A percentile compares a stretch with the other conserved stretches of the same genome.
These are phyloP conservation scores for Taxidea taxus DNA, from an alignment of 2,113 vertebrate species.

Conservation along the genomic window DNA sequence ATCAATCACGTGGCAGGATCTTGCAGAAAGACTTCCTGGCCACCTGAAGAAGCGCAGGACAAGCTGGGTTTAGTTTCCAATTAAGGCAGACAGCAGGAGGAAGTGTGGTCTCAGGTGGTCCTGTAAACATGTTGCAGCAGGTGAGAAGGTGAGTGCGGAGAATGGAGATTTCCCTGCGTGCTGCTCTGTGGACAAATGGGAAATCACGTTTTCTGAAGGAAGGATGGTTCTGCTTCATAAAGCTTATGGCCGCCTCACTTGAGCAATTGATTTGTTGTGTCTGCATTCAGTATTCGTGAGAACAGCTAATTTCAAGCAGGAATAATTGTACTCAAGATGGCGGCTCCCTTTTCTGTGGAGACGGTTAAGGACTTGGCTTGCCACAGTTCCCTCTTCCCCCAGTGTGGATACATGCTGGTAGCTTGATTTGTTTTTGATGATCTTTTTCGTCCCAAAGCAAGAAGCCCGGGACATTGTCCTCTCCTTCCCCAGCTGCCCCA, in stretches of 20 bases:
- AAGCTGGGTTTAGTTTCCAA: neutral
- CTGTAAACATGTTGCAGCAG: neutral
- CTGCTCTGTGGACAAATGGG: neutral
- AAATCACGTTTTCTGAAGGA: neutral
- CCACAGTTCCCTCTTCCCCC: too few species aligned
- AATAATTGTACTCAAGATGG: neutral
- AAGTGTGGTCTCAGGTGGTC: neutral
- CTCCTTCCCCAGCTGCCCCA: neutral
- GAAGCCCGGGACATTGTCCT: neutral
- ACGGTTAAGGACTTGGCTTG: neutral
- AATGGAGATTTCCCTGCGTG: accelerated
- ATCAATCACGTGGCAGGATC: neutral
- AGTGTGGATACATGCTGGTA: neutral
- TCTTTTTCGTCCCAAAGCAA: neutral
- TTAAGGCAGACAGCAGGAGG: neutral
- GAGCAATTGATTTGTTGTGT: neutral
- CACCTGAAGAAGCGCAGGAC: neutral
- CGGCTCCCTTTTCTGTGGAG: neutral
- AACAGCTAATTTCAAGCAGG: neutral
- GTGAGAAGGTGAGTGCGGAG: neutral
- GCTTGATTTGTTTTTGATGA: neutral
- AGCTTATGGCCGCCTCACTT: neutral
- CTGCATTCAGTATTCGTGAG: neutral
- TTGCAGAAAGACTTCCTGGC: neutral
- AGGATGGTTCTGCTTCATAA: neutral